phyloP scores from a whole-genome alignment of 2,888 invertebrate species.

The Maniola hyperantus region DNA sequence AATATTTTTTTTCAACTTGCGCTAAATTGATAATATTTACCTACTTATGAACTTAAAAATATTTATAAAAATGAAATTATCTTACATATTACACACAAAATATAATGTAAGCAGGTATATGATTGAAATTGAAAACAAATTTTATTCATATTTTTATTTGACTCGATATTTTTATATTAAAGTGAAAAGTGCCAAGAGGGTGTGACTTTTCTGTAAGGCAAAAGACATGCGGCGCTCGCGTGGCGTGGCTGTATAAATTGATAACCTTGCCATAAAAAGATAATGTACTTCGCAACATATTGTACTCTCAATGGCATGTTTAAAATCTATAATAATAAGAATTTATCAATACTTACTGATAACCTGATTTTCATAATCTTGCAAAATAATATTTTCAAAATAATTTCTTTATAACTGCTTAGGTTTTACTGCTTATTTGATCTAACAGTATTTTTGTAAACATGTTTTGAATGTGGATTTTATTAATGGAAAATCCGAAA shows the following conservation, averaged over 20 bases:
- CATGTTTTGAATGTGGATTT: background rate
- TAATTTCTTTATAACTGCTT: background rate
- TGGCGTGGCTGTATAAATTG: conserved; percentile 15
- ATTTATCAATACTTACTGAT: conserved; percentile 17
- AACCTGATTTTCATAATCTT: conserved; percentile 25
- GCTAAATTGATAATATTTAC: too few species aligned
- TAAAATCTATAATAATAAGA: conserved; percentile 21
- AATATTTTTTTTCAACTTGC: too few species aligned
- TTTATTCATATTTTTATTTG: too few species aligned
- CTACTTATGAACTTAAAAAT: too few species aligned
- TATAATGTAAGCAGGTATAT: too few species aligned
- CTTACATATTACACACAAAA: too few species aligned
- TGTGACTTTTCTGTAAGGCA: conserved; percentile 17
- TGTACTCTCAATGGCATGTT: conserved; percentile 25
- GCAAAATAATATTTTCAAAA: conserved; percentile 15
- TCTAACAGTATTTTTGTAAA: too few species aligned
- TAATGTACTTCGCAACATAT: conserved; percentile 20
- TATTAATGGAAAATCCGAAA: too few species aligned
- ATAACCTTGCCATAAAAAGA: conserved; percentile 31
- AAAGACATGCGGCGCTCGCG: conserved; percentile 18
- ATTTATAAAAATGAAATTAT: too few species aligned
- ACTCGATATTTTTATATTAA: too few species aligned
- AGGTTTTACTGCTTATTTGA: background rate
- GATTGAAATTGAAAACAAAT: too few species aligned
- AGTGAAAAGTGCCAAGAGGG: conserved; percentile 7